These are phyloP conservation scores for Pterois miles DNA, from an alignment of 2,797 vertebrate species.

Conservation along the genomic window DNA sequence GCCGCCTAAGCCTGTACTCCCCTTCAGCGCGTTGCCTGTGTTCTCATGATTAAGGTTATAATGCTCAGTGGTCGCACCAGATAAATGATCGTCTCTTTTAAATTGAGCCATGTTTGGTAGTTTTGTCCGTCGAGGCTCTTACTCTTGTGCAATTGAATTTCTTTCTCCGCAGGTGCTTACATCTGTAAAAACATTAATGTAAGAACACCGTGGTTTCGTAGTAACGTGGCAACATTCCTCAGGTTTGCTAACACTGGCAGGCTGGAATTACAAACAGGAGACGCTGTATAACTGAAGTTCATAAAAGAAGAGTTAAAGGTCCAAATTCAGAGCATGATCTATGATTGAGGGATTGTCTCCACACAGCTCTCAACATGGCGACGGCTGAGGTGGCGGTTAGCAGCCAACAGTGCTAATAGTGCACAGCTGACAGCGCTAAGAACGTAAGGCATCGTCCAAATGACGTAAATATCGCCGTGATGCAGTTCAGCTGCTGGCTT, in stretches of 20 bases:
- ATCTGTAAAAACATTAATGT: slow-evolving; percentile 41
- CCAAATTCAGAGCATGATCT: neutral
- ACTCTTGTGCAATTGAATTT: slow-evolving; percentile 43
- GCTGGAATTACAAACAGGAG: slow-evolving; percentile 6
- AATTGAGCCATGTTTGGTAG: slow-evolving; percentile 50
- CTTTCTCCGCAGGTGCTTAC: slow-evolving; percentile 52
- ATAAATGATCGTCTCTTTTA: slow-evolving; percentile 64
- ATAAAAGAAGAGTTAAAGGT: neutral
- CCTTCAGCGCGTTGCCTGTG: slow-evolving; percentile 54
- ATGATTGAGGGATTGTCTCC: neutral
- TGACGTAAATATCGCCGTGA: accelerated
- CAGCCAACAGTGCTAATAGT: neutral
- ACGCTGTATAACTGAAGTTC: neutral
- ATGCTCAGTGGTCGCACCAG: slow-evolving; percentile 54
- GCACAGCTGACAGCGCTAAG: neutral
- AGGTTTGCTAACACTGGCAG: neutral
- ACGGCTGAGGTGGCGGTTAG: neutral
- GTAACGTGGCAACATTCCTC: slow-evolving; percentile 20
- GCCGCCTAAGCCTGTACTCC: slow-evolving; percentile 29
- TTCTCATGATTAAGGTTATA: slow-evolving; percentile 62
- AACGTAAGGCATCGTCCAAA: neutral
- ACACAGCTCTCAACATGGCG: neutral
- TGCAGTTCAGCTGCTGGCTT: neutral
- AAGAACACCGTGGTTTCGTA: slow-evolving; percentile 7
- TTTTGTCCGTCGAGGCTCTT: slow-evolving; percentile 30